Evolutionary conservation across 2,888 invertebrate genomes (phyloP), one percentile per base, ranked within the genome.

Genomic region (Tortricodes alternella): DNA sequence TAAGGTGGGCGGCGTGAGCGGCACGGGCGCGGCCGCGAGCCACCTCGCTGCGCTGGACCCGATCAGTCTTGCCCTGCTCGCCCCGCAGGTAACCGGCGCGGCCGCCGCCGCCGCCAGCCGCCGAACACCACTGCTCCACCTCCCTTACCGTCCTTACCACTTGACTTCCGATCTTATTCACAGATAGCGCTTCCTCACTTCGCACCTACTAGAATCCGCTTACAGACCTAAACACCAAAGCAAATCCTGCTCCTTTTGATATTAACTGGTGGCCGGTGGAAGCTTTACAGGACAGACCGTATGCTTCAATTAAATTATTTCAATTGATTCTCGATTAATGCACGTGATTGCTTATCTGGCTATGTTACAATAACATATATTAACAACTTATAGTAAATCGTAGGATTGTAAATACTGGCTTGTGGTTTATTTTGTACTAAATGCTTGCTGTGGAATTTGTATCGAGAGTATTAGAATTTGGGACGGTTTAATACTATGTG

Each of bases 1-100:
- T 91, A 91, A 92, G 92, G 92, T 92, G 89, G 92, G 92, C 80
- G 92, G 92, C 86, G 81, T 91, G 88, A 86, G 89, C 87, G 89
- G 89, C 79, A 83, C 91, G 78, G 88, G 88, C 73, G 91, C 90
- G 73, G 90, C 90, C 68, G 87, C 91, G 76, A 82, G 91, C 79
- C 92, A 91, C 83, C 90, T 91, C 85, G 81, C 91, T 78, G 92
- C 91, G 78, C 84, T 91, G 85, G 91, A 91, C 84, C 91, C 91
- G 79, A 85, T 91, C 88, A 88, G 87, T 80, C 89, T 90, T 79
- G 90, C 90, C 73, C 82, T 89, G 83, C 89, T 90, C 83, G 86
- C 89, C 71, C 90, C 89, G 85, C 90, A 89, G 89, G 90, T 90
- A 89, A 88, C 71, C n/a, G n/a, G n/a, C n/a, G n/a, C n/a, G n/a